phyloP scores from a whole-genome alignment of 2,113 vertebrate species.

The Hydrolagus affinis region DNA sequence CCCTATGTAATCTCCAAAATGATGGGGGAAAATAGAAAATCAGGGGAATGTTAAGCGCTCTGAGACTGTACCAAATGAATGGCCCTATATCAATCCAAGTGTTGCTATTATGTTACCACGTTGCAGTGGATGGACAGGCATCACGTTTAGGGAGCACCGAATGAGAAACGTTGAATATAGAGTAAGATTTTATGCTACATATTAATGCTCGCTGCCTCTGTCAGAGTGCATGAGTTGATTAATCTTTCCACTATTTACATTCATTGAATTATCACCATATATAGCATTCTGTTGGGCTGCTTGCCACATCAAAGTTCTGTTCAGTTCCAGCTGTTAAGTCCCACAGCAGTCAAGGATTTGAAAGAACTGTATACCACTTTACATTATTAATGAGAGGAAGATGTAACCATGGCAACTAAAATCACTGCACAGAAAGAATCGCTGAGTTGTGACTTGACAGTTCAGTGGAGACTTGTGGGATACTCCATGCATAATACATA shows the following conservation, averaged over 20 bases:
- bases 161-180: not conserved
- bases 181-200: not conserved
- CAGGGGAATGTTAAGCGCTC: too few species aligned
- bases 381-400: not conserved
- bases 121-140: too few species aligned
- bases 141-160: too few species aligned
- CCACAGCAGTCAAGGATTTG: not conserved
- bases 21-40: too few species aligned
- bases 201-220: not conserved
- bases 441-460: conserved; percentile 12
- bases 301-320: conserved; percentile 1
- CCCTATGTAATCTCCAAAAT: too few species aligned
- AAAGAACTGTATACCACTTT: not conserved
- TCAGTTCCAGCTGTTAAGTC: conserved; percentile 1
- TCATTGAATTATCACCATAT: too few species aligned
- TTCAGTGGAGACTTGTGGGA: conserved; percentile 2
- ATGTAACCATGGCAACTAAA: conserved; percentile 17
- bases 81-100: too few species aligned
- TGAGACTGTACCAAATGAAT: too few species aligned
- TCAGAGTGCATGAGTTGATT: not conserved
- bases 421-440: not conserved
- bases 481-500: conserved; percentile 23
- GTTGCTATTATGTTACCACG: too few species aligned
- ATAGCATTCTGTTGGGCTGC: not conserved
- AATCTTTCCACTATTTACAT: not conserved